Base-by-base conservation (phyloP, 2,888 invertebrate species). In the Cosmia trapezina region DNA sequence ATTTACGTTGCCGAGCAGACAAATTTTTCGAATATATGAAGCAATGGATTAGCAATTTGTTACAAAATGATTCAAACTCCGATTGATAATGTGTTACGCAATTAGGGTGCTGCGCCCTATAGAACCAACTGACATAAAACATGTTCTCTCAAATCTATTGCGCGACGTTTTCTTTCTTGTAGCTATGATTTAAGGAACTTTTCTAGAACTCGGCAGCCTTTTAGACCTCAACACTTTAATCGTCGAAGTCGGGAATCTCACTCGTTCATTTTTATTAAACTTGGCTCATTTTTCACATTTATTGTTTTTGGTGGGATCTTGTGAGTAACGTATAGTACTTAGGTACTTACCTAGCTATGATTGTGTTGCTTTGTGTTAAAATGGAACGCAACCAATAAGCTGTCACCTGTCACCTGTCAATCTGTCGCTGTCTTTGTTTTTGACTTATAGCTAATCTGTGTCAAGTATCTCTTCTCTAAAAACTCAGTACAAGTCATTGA, bases 231-330 rank as follows among this genome's bases (percentile, higher is more conserved):
- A n/a, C 22, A 49, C 9, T 53, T 45, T 47, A 22, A 64, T 28
- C 19, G 37, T 45, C 45, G 63, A n/a, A 19, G 37, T 3, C 22
- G 62, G 22, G n/a, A 2, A n/a, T 28, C 12, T 33, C 41, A 14
- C 12, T 53, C 22, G 37, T 45, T 37, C 4, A 17, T 17, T 41
- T 33, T 14, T 14, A 66, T 22, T 3, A n/a, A 73, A 73, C 33
- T 66, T 73, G 33, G 9, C 14, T 17, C 19, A 76, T 76, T 43
- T 33, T 43, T 73, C 69, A 37, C 33, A 56, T 57, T 76, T 66
- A 76, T 43, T 43, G 54, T 33, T 76, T 76, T 54, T 17, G 5
- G 65, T 41, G 17, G 9, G 17, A 65, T 76, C 19, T 53, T 41
- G n/a, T n/a, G n/a, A 53, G 51, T 33, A 53, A n/a, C 4, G 19